These are phyloP conservation scores for Eubucco bourcierii DNA, from an alignment of 2,113 vertebrate genomes.

Conservation along the genomic window DNA sequence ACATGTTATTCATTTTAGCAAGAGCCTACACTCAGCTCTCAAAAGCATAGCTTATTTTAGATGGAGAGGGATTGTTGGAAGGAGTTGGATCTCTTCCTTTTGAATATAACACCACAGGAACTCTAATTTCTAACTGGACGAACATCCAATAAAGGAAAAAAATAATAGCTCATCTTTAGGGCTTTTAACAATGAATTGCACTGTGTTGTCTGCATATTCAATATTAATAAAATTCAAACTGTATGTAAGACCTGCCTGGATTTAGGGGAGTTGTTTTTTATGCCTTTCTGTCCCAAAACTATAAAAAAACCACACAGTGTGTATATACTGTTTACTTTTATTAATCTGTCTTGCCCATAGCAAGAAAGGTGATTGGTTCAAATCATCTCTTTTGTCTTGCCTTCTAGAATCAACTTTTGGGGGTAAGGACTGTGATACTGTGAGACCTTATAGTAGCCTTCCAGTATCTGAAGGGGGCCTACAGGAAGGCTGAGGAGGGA, in stretches of 20 bases:
- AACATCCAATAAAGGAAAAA: neutral
- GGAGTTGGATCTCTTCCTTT: neutral
- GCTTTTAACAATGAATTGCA: neutral
- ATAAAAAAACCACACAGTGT: neutral
- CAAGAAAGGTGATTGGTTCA: neutral
- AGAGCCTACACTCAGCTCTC: slow-evolving; percentile 17
- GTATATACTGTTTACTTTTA: neutral
- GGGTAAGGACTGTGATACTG: neutral
- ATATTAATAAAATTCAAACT: neutral
- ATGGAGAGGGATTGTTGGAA: neutral
- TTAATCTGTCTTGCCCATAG: neutral
- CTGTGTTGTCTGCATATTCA: neutral
- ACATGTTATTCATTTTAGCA: slow-evolving; percentile 39
- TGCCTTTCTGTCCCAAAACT: neutral
- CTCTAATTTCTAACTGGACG: neutral
- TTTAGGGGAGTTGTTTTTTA: neutral
- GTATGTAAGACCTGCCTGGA: neutral
- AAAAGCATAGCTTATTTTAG: slow-evolving; percentile 13
- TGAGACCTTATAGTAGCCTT: too few species aligned
- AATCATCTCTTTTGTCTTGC: neutral
- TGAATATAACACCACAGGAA: neutral
- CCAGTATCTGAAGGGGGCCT: too few species aligned
- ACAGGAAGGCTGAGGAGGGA: too few species aligned
- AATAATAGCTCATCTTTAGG: neutral
- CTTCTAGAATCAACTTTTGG: neutral